Conservation (phyloP, 92 coral and sea anemone species). For the Chrysogorgia sp. region DNA sequence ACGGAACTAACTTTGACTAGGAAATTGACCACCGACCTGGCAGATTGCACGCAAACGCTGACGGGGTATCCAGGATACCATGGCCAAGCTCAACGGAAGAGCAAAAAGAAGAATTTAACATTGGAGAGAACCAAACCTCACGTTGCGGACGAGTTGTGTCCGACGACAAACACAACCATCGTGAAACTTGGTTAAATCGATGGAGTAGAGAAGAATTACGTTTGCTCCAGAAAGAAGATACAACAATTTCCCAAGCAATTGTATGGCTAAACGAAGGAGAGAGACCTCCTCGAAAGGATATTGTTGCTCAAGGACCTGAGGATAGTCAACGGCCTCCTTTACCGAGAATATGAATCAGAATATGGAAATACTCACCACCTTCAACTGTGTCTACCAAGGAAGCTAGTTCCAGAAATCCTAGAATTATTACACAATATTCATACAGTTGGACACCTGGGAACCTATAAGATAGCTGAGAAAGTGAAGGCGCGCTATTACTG, state of each 20-base stretch:
- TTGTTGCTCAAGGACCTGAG: background rate
- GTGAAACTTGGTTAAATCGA: too few relatives aligned
- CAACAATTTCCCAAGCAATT: conserved; percentile 23
- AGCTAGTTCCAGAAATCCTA: background rate
- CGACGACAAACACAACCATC: too few relatives aligned
- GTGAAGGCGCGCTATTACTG: background rate
- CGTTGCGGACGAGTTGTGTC: too few relatives aligned
- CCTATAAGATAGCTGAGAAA: background rate
- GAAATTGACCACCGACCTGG: background rate
- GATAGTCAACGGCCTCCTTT: too few relatives aligned
- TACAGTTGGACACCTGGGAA: background rate
- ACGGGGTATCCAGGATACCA: background rate
- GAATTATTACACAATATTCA: background rate
- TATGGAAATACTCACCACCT: too few relatives aligned
- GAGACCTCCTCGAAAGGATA: conserved; percentile 1
- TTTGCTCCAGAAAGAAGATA: conserved; percentile 6
- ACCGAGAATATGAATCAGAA: too few relatives aligned
- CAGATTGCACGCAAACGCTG: background rate
- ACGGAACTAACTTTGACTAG: background rate
- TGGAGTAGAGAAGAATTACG: conserved; percentile 1
- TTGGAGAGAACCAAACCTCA: too few relatives aligned
- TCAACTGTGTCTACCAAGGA: too few relatives aligned
- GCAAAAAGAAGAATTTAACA: too few relatives aligned
- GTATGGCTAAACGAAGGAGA: conserved; percentile 24
- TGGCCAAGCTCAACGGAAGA: too few relatives aligned